Evolutionary conservation across 2,113 vertebrate genomes (phyloP).

Genomic region (Sapayoa aenigma): DNA sequence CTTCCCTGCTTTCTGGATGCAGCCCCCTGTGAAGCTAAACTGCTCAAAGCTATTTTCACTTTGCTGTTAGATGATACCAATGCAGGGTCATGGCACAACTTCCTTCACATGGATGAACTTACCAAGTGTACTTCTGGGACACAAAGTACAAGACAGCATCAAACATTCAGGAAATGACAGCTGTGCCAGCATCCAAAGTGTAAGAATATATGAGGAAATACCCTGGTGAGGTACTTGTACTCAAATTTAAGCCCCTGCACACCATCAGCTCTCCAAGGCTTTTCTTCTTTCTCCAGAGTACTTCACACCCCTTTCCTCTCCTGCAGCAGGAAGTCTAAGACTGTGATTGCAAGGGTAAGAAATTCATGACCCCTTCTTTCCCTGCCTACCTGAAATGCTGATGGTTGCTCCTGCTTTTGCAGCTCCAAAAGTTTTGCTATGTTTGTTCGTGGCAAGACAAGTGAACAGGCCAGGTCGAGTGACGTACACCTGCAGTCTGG

Average conservation of each 20-base stretch:
- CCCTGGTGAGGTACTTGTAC: background rate
- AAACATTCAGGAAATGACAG: slow-evolving; percentile 35
- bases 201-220: slow-evolving; percentile 40
- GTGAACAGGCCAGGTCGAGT: slow-evolving; percentile 91
- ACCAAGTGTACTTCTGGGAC: slow-evolving; percentile 47
- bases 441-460: slow-evolving; percentile 90
- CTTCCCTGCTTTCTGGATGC: background rate
- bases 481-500: slow-evolving; percentile 83
- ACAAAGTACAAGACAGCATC: background rate
- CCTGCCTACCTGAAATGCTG: slow-evolving; percentile 84
- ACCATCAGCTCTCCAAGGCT: background rate
- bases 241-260: background rate
- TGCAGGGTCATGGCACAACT: background rate
- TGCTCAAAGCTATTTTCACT: slow-evolving; percentile 51
- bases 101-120: slow-evolving; percentile 56
- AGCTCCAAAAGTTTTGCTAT: slow-evolving; percentile 87
- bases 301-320: background rate
- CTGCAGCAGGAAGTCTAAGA: background rate
- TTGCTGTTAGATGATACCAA: slow-evolving; percentile 50
- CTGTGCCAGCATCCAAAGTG: background rate
- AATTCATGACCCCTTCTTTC: background rate
- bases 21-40: background rate
- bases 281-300: background rate
- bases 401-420: slow-evolving; percentile 89
- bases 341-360: background rate